These are phyloP conservation scores for Diloba caeruleocephala DNA, from an alignment of 2,888 invertebrate genomes.

Conservation along the genomic window DNA sequence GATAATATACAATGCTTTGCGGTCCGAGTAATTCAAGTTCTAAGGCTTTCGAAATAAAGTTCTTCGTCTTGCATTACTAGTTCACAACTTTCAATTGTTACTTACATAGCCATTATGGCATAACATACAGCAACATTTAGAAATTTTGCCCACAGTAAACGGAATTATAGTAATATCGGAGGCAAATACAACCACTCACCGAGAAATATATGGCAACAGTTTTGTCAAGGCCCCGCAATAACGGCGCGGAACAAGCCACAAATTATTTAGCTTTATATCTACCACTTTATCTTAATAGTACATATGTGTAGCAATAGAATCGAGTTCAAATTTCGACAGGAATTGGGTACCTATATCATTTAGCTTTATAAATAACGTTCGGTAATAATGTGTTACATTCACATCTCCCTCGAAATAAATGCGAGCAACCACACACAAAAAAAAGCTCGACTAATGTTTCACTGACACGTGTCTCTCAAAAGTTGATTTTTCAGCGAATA, in stretches of 20 bases:
- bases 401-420: too few species aligned
- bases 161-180: conserved; percentile 37
- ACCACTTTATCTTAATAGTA: conserved; percentile 59
- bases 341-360: conserved; percentile 39
- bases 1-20: not conserved
- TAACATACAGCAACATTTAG: conserved; percentile 1
- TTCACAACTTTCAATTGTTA: not conserved
- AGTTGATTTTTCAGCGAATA: too few species aligned
- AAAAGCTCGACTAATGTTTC: too few species aligned
- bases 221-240: conserved; percentile 66
- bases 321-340: conserved; percentile 34
- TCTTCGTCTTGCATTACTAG: not conserved
- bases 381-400: conserved; percentile 16
- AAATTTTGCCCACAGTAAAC: conserved; percentile 11
- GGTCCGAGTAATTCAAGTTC: not conserved
- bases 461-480: too few species aligned
- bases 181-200: conserved; percentile 52
- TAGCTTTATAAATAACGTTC: conserved; percentile 15
- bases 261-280: conserved; percentile 58
- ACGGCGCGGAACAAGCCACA: conserved; percentile 52
- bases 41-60: not conserved
- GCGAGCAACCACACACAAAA: too few species aligned
- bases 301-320: conserved; percentile 42
- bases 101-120: not conserved
- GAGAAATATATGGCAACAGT: conserved; percentile 60